Conservation (phyloP, 2,113 vertebrate genomes). For the Misgurnus anguillicaudatus region DNA sequence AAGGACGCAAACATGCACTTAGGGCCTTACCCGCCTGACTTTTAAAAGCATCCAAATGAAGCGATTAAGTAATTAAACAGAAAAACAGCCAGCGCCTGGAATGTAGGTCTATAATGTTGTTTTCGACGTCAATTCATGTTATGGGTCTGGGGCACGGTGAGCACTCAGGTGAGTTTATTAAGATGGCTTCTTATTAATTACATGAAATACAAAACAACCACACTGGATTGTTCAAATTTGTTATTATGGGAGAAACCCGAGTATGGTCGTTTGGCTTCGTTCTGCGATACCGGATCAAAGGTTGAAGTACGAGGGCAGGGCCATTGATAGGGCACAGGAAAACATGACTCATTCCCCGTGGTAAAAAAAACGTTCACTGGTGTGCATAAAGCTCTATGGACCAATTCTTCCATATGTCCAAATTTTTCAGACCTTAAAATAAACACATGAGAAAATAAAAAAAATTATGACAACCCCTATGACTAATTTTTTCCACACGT, state of each 20-base stretch:
- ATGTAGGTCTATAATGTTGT: conserved; percentile 40
- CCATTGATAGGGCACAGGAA: conserved; percentile 49
- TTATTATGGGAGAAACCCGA: neutral
- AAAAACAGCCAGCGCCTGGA: conserved; percentile 27
- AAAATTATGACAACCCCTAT: conserved; percentile 47
- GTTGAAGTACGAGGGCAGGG: conserved; percentile 35
- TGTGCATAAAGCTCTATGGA: conserved; percentile 57
- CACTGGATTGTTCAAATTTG: neutral
- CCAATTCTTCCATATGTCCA: conserved; percentile 50
- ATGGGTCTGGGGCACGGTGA: too few species aligned
- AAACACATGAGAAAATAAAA: conserved; percentile 57
- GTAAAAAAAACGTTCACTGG: conserved; percentile 48
- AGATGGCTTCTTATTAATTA: neutral
- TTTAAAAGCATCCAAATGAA: conserved; percentile 38
- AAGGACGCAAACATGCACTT: conserved; percentile 37
- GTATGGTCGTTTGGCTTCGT: conserved; percentile 22
- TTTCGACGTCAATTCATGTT: conserved; percentile 32
- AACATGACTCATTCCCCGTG: conserved; percentile 54
- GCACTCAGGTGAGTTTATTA: neutral
- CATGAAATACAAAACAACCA: neutral
- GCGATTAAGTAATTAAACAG: conserved; percentile 47
- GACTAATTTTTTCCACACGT: conserved; percentile 53
- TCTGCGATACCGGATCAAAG: conserved; percentile 55
- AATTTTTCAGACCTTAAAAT: conserved; percentile 56
- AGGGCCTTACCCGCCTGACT: conserved; percentile 25